phyloP scores from a whole-genome alignment of 2,888 invertebrate genomes.

The Pollenia amentaria region DNA sequence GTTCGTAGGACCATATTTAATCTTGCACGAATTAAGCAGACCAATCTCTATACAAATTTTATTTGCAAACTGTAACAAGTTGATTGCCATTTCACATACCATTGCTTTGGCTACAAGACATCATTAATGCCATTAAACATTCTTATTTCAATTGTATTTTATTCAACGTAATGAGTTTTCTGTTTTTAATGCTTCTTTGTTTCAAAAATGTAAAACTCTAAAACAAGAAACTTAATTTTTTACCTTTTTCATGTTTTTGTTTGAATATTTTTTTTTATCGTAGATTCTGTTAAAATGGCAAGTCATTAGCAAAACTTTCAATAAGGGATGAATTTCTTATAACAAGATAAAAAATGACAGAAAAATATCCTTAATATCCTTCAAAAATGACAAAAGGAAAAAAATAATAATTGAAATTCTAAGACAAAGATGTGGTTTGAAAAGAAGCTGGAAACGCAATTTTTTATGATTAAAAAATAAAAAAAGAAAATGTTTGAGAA shows the following conservation, averaged over 20 bases:
- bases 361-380: slow-evolving; percentile 8
- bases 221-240: slow-evolving; percentile 12
- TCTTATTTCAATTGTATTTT: background rate
- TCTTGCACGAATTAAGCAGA: too few relatives aligned
- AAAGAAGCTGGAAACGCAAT: background rate
- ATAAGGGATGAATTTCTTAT: slow-evolving; percentile 61
- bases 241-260: slow-evolving; percentile 65
- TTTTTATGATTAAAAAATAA: background rate
- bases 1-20: too few relatives aligned
- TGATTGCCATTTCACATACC: too few relatives aligned
- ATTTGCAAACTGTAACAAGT: too few relatives aligned
- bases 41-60: too few relatives aligned
- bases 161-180: slow-evolving; percentile 56
- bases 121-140: slow-evolving; percentile 14
- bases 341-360: background rate
- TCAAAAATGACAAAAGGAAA: slow-evolving; percentile 22
- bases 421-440: slow-evolving; percentile 35
- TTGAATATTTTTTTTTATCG: slow-evolving; percentile 25
- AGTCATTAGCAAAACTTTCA: slow-evolving; percentile 68
- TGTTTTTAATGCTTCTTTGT: slow-evolving; percentile 66
- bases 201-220: slow-evolving; percentile 3
- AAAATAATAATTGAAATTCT: slow-evolving; percentile 64
- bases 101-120: background rate
- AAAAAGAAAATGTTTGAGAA: background rate
- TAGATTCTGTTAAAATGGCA: background rate